These are phyloP conservation scores for Achlya flavicornis DNA, from an alignment of 2,888 invertebrate genomes.

Conservation along the genomic window DNA sequence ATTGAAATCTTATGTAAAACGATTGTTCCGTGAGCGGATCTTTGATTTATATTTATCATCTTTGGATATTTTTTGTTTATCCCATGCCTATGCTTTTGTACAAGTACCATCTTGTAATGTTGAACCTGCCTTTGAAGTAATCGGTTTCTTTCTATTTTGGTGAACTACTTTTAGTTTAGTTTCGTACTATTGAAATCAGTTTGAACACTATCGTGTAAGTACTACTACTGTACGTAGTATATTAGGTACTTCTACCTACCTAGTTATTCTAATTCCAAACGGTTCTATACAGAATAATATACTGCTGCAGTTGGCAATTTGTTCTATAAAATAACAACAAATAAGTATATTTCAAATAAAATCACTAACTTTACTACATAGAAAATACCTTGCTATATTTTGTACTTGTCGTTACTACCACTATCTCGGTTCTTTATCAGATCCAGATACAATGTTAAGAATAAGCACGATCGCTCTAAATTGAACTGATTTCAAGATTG, in stretches of 20 bases:
- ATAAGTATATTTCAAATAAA: background rate
- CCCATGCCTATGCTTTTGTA: too few species aligned
- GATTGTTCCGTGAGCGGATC: too few species aligned
- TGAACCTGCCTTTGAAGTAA: too few species aligned
- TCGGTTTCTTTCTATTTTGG: too few species aligned
- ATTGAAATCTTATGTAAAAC: background rate
- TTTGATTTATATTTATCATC: too few species aligned
- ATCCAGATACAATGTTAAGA: constrained; percentile 10
- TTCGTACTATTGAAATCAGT: background rate
- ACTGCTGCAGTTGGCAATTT: background rate
- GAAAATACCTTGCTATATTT: background rate
- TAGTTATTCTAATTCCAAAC: background rate
- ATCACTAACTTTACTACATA: background rate
- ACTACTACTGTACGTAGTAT: too few species aligned
- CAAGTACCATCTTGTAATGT: too few species aligned
- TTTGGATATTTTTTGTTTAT: too few species aligned
- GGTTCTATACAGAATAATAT: background rate
- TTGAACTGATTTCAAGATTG: constrained; percentile 11
- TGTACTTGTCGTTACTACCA: constrained; percentile 6
- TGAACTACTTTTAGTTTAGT: too few species aligned
- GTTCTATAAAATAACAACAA: background rate
- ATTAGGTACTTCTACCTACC: too few species aligned
- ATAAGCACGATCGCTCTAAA: constrained; percentile 13
- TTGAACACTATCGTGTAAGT: background rate
- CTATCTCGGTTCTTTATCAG: constrained; percentile 9